These are phyloP conservation scores for Lithophane leautieri DNA, from an alignment of 2,888 invertebrate genomes.

Conservation along the genomic window DNA sequence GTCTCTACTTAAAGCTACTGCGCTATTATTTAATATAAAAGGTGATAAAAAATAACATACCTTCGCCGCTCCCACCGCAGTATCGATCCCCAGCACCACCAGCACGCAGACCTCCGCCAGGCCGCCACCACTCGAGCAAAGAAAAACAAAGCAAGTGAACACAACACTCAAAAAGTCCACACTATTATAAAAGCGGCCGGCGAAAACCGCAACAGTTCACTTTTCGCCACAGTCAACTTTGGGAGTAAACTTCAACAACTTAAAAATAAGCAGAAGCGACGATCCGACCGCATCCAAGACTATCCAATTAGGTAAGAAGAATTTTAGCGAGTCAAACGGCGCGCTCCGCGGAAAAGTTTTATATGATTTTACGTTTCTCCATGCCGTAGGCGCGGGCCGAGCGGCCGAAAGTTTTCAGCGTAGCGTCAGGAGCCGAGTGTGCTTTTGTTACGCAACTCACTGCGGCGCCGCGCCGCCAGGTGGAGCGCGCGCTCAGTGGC, in stretches of 20 bases:
- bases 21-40: conserved; percentile 54
- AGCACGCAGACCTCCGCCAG: conserved; percentile 81
- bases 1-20: conserved; percentile 13
- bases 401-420: conserved; percentile 87
- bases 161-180: conserved; percentile 83
- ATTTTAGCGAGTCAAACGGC: conserved; percentile 68
- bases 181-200: conserved; percentile 79
- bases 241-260: conserved; percentile 78
- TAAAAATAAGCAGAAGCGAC: conserved; percentile 76
- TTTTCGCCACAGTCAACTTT: conserved; percentile 80
- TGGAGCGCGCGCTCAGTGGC: conserved; percentile 88
- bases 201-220: conserved; percentile 82
- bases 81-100: conserved; percentile 88
- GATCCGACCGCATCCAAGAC: conserved; percentile 62
- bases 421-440: conserved; percentile 86
- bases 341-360: conserved; percentile 87
- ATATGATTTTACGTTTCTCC: conserved; percentile 83
- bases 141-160: conserved; percentile 87
- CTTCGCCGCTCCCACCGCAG: conserved; percentile 88
- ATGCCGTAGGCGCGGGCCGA: conserved; percentile 82
- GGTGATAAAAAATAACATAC: conserved; percentile 78
- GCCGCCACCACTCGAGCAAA: conserved; percentile 82
- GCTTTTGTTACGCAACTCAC: conserved; percentile 90
- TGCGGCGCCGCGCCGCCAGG: conserved; percentile 88
- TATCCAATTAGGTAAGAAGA: conserved; percentile 58